Base-by-base conservation (phyloP, 2,113 vertebrate species). In the Sclerurus mexicanus region DNA sequence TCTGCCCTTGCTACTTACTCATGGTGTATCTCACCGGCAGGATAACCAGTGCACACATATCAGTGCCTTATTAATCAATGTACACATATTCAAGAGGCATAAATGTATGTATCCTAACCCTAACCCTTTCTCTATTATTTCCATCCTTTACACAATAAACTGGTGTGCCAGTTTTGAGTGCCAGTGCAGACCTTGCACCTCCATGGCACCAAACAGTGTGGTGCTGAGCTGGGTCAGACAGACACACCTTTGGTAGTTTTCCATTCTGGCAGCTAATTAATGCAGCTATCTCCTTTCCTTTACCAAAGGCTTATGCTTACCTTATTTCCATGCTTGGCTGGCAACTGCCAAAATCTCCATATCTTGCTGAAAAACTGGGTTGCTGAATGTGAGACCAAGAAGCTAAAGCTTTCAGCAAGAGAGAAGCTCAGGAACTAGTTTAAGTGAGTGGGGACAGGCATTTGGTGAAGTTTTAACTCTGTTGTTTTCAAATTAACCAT, bases 51-150 rank as follows among this genome's bases (percentile, higher is more conserved):
- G 37, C 47, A 42, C 31, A 35, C 21, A 1, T 11, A 60, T 39
- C 33, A 24, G 40, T 37, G 35, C 0, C 0, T 7, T 42, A 42
- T 37, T 66, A 58, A 39, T 72, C 46, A 25, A 3, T 44, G 8
- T 22, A 37, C 0, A 0, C 27, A 10, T 40, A 37, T 40, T 55
- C 60, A 68, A 4, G 60, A 46, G 25, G 7, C 35, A 16, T 53
- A 27, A 60, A 11, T 20, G 2, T 39, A 25, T 8, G 18, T 37
- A 33, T 66, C 0, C 0, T 78, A 42, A 42, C 14, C 40, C 40
- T 42, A 15, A 42, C 40, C 40, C 15, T 42, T 42, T 69, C 64
- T 40, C 89, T 71, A 7, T 47, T 69, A n/a, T 56, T 83, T 83
- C 72, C 10, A 2, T 60, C 33, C 33, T 86, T 83, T 46, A n/a